Percentiles rank a stretch among this genome's conserved stretches.
Conservation (phyloP, 1,140 invertebrate genomes). For the Zaprionus davidi region DNA sequence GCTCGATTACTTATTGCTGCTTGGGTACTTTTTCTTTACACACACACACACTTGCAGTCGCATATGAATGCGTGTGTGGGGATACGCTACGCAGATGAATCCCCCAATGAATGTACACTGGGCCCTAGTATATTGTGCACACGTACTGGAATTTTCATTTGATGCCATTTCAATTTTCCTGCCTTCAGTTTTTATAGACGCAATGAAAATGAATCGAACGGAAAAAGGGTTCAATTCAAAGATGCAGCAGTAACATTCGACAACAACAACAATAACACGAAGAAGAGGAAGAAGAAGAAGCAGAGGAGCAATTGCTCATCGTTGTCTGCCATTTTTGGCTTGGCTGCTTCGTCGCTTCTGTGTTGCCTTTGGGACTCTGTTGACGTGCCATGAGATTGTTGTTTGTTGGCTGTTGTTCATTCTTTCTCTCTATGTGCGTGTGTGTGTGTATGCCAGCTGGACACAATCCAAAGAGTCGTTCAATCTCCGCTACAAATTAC, state of each 20-base stretch:
- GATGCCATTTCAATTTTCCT: slow-evolving; percentile 81
- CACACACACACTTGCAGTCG: slow-evolving; percentile 24
- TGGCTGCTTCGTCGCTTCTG: slow-evolving; percentile 12
- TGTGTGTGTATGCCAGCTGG: slow-evolving; percentile 28
- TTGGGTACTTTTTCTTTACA: slow-evolving; percentile 54
- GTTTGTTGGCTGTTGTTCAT: slow-evolving; percentile 40
- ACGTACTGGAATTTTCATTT: slow-evolving; percentile 81
- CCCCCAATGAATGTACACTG: slow-evolving; percentile 59
- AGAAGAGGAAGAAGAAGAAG: too few species aligned
- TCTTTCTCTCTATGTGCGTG: not conserved
- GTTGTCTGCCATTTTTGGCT: slow-evolving; percentile 47
- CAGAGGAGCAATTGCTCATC: slow-evolving; percentile 54
- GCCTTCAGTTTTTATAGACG: slow-evolving; percentile 70
- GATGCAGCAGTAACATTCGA: slow-evolving; percentile 46
- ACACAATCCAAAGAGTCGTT: slow-evolving; percentile 43
- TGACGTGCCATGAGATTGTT: slow-evolving; percentile 62
- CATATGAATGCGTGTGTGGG: not conserved
- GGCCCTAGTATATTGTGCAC: slow-evolving; percentile 65
- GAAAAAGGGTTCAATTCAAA: slow-evolving; percentile 77
- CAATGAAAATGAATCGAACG: slow-evolving; percentile 66
- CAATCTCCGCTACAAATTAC: slow-evolving; percentile 74
- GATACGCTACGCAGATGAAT: slow-evolving; percentile 24
- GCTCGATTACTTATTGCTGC: slow-evolving; percentile 50
- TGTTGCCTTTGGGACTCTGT: slow-evolving; percentile 56
- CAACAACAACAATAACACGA: slow-evolving; percentile 34